Conservation (phyloP, 2,113 vertebrate genomes). For the Galeopterus variegatus region DNA sequence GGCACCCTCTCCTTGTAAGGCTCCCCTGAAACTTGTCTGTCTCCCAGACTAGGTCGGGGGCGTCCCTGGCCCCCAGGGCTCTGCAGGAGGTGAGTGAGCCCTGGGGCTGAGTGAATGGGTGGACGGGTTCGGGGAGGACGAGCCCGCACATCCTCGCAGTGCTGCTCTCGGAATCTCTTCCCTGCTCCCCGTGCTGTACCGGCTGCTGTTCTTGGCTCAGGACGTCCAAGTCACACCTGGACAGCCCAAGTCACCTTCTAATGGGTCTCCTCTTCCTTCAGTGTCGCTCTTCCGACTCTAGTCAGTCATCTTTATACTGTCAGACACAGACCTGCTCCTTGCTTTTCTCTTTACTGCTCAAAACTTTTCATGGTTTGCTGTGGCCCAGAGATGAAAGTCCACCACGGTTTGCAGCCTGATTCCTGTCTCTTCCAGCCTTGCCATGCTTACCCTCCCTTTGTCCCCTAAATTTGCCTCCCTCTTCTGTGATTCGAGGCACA, state of each 20-base stretch:
- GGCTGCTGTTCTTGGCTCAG: too few relatives aligned
- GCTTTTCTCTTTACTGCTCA: background rate
- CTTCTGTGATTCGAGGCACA: background rate
- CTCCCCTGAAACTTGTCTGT: background rate
- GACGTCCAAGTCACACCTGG: background rate
- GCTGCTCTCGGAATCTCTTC: background rate
- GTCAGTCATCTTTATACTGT: background rate
- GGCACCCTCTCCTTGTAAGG: background rate
- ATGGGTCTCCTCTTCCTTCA: background rate
- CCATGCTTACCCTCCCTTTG: accelerated
- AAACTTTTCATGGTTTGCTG: background rate
- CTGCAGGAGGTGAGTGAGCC: too few relatives aligned
- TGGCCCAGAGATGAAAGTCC: background rate
- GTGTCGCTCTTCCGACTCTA: background rate
- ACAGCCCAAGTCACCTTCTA: background rate
- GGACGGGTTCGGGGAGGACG: accelerated
- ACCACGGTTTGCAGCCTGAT: background rate
- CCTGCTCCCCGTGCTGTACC: background rate
- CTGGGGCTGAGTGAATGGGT: background rate
- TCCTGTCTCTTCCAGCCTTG: background rate
- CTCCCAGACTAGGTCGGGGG: background rate
- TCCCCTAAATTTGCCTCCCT: background rate
- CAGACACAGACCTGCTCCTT: background rate
- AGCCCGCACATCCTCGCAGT: accelerated
- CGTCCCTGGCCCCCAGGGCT: background rate